phyloP scores from a whole-genome alignment of 2,113 vertebrate genomes.

The Balaenoptera acutorostrata region DNA sequence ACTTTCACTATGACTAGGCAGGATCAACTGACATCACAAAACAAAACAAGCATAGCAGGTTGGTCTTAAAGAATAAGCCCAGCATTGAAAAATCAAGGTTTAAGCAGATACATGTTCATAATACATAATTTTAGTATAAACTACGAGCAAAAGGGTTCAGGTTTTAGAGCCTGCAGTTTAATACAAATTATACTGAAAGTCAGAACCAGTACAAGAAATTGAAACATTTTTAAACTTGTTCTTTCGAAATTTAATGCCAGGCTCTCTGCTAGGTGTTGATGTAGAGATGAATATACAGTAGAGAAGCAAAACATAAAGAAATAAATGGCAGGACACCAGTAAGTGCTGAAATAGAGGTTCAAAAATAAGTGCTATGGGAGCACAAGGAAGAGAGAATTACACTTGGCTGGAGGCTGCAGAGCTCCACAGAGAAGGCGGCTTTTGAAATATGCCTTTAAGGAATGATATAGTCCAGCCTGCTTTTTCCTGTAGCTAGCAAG shows the following conservation, averaged over 20 bases:
- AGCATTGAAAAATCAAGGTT: neutral
- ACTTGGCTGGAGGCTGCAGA: neutral
- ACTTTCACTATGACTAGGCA: conserved; percentile 50
- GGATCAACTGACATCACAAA: neutral
- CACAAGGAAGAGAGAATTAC: neutral
- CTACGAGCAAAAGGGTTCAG: neutral
- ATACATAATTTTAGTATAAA: conserved; percentile 4
- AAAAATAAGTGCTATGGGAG: neutral
- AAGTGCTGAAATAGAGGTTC: neutral
- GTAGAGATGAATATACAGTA: neutral
- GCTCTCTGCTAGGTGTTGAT: neutral
- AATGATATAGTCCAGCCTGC: neutral
- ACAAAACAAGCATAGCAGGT: neutral
- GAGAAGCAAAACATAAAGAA: neutral
- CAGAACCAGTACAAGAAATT: neutral
- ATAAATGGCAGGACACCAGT: neutral
- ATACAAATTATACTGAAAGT: neutral
- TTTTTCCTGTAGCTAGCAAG: neutral
- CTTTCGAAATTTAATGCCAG: conserved; percentile 12
- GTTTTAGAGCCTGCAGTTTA: neutral
- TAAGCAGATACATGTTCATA: neutral
- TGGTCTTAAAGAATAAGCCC: neutral
- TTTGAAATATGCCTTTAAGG: neutral
- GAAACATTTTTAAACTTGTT: neutral
- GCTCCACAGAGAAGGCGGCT: neutral